phyloP scores from a whole-genome alignment of 2,113 vertebrate species.

The Platanista minor region DNA sequence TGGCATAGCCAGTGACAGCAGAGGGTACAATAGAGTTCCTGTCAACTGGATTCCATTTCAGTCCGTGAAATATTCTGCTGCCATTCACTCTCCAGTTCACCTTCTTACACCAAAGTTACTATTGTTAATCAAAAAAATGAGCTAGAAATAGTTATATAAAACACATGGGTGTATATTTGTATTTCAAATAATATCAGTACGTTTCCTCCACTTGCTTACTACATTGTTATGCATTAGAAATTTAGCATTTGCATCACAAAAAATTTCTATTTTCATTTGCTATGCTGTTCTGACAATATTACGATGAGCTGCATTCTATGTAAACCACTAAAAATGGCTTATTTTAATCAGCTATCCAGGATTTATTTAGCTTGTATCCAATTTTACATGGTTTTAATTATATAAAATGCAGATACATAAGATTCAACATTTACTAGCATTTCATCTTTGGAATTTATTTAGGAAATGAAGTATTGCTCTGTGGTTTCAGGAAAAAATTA shows the following conservation, averaged over 20 bases:
- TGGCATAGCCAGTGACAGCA: not conserved
- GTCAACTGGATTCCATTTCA: not conserved
- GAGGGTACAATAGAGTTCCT: not conserved
- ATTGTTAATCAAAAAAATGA: not conserved
- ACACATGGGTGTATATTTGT: not conserved
- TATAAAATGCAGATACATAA: constrained; percentile 38
- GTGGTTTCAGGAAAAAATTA: constrained; percentile 60
- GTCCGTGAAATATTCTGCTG: not conserved
- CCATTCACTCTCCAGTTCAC: not conserved
- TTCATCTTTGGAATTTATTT: constrained; percentile 51
- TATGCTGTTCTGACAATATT: constrained; percentile 33
- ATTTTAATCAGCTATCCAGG: not conserved
- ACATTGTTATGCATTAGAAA: not conserved
- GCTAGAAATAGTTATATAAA: not conserved
- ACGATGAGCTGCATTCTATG: not conserved
- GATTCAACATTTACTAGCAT: constrained; percentile 17
- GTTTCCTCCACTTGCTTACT: constrained; percentile 4
- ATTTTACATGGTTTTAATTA: constrained; percentile 46
- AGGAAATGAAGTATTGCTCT: constrained; percentile 38
- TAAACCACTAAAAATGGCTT: constrained; percentile 16
- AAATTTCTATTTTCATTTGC: constrained; percentile 9
- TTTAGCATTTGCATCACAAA: constrained; percentile 43
- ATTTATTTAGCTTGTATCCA: constrained; percentile 27
- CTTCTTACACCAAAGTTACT: not conserved
- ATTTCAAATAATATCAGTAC: constrained; percentile 36